These are phyloP conservation scores for Phalacrocorax pelagicus DNA, from an alignment of 2,113 vertebrate species.

Conservation along the genomic window DNA sequence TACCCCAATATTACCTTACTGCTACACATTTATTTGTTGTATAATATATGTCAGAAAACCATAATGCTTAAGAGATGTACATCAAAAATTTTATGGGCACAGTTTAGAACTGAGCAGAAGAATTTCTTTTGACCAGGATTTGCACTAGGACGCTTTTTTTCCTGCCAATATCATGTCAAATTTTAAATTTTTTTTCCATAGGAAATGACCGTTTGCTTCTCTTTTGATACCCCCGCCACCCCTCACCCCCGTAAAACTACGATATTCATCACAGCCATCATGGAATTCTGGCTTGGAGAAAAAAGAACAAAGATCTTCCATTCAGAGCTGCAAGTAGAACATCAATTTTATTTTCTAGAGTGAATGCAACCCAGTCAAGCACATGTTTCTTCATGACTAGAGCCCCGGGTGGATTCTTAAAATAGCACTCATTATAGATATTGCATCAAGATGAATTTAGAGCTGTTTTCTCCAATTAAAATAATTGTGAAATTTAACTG, in stretches of 20 bases:
- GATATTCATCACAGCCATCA: not conserved
- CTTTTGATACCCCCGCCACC: accelerated
- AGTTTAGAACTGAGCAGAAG: not conserved
- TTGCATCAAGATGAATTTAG: not conserved
- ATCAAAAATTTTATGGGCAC: not conserved
- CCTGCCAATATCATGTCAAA: not conserved
- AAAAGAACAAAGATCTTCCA: not conserved
- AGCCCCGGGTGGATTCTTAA: constrained; percentile 15
- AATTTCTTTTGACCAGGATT: not conserved
- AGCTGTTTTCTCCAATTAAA: not conserved
- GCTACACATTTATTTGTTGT: not conserved
- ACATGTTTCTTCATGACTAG: not conserved
- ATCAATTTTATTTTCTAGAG: not conserved
- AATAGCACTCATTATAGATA: not conserved
- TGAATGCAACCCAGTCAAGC: not conserved
- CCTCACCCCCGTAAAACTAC: not conserved
- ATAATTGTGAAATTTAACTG: not conserved
- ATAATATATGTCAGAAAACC: not conserved
- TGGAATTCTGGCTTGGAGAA: not conserved
- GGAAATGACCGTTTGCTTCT: not conserved
- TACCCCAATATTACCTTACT: not conserved
- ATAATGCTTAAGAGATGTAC: not conserved
- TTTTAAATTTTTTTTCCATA: not conserved
- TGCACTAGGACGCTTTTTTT: not conserved
- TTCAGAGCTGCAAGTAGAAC: not conserved